Evolutionary conservation across 1,140 invertebrate genomes (phyloP), one percentile per base, ranked within the genome.

Genomic region (Saccostrea glomerata): DNA sequence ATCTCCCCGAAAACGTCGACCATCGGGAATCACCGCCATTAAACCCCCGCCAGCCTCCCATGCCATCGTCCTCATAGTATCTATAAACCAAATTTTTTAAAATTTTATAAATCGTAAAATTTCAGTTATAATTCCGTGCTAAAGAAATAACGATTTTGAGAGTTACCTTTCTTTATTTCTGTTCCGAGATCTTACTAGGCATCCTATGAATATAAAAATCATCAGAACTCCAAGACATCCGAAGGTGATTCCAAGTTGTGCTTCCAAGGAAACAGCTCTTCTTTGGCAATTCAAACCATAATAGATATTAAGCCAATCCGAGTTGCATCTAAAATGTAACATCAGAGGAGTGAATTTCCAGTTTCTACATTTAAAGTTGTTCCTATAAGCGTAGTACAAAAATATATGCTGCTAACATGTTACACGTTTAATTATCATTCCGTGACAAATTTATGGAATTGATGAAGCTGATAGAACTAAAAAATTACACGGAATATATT

Each of bases 131-230:
- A 25, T 36, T 9, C 12, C n/a, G 11, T 13, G 25, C n/a, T 77
- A 25, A 15, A 9, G 13, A 15, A 12, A 0, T 36, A 4, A 15
- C 30, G 2, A 77, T 30, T 36, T 15, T 77, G 11, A 25, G 70
- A 84, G 54, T 55, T 84, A 84, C 82, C 82, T 84, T 84, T 56
- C 82, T 55, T 55, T 55, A n/a, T 56, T n/a, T 56, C 15, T 84
- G 23, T 36, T 84, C 13, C 82, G 82, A 17, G 40, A 56, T n/a
- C 40, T 56, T 7, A 84, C 23, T 13, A 55, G 54, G 5, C 40
- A 55, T 11, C 17, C 82, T 54, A 84, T 40, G 40, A 55, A 84
- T 54, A 84, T 25, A 84, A 84, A 12, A 2, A 84, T 55, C 4
- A 55, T 5, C 23, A 84, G 5, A 15, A 54, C 82, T 56, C 82